Conservation (phyloP, 2,113 vertebrate species). For the Danio rerio region GRCz12tu NC_133200.1:10519501-10520000, state of each 20-base stretch:
- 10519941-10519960: slow-evolving; percentile 67
- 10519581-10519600: too few species aligned
- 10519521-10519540: too few species aligned
- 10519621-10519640: too few species aligned
- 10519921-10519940: slow-evolving; percentile 62
- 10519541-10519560: too few species aligned
- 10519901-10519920: slow-evolving; percentile 75
- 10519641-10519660: too few species aligned
- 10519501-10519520: too few species aligned
- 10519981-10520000: slow-evolving; percentile 51
- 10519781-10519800: slow-evolving; percentile 29
- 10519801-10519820: background rate
- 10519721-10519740: too few species aligned
- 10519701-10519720: too few species aligned
- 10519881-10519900: slow-evolving; percentile 28
- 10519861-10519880: background rate
- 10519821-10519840: slow-evolving; percentile 9
- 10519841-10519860: background rate
- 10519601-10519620: too few species aligned
- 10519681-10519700: too few species aligned
- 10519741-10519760: background rate
- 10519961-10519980: slow-evolving; percentile 58
- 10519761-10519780: slow-evolving; percentile 16
- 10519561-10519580: too few species aligned
- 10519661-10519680: too few species aligned